Conservation (phyloP, 2,113 vertebrate genomes). For the Brachypodius melanocephalos region DNA sequence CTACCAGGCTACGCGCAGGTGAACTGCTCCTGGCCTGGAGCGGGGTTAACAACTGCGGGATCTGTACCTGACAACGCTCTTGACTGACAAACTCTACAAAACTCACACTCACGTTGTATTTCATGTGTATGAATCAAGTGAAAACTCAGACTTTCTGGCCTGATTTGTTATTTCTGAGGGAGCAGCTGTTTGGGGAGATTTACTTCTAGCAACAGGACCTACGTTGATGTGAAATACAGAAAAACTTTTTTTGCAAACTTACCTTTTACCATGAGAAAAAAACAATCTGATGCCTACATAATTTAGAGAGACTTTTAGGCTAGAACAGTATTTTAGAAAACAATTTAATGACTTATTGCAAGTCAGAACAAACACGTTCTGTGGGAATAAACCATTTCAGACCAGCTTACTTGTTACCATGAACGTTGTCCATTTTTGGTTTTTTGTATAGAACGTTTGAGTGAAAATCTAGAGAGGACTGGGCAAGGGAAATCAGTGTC, state of each 20-base stretch:
- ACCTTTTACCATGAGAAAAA: background rate
- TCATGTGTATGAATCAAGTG: background rate
- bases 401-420: background rate
- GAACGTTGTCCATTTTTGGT: rapidly evolving
- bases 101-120: background rate
- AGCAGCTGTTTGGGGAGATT: background rate
- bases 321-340: background rate
- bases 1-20: rapidly evolving
- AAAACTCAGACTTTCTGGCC: background rate
- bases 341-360: background rate
- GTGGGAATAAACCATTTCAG: background rate
- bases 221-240: background rate
- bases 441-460: background rate
- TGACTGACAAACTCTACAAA: background rate
- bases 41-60: rapidly evolving
- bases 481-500: background rate
- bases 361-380: background rate
- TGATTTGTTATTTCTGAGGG: background rate
- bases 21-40: background rate
- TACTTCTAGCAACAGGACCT: background rate
- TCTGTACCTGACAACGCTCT: background rate
- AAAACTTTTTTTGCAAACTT: background rate
- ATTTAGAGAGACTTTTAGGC: background rate
- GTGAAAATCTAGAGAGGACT: background rate
- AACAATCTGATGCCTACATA: background rate